A percentile compares a stretch with the other conserved stretches of the same genome.
These are phyloP conservation scores for Hozukius guyotensis DNA, from an alignment of 2,797 vertebrate genomes.

Conservation along the genomic window DNA sequence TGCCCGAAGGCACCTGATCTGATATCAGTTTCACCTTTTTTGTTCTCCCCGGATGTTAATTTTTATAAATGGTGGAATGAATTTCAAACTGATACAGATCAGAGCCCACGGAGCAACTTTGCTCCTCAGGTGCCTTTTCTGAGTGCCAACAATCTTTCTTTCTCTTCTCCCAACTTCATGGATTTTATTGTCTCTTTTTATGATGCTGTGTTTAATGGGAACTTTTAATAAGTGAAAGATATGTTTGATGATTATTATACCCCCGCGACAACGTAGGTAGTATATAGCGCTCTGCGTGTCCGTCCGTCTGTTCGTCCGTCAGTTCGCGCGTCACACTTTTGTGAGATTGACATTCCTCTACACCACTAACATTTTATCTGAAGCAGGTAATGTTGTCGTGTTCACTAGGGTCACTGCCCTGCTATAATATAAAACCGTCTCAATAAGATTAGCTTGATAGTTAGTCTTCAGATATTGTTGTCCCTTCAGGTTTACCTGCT, in stretches of 20 bases:
- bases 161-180: not conserved
- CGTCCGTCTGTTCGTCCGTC: too few species aligned
- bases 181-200: conserved; percentile 2
- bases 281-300: too few species aligned
- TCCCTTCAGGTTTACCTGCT: not conserved
- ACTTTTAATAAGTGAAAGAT: not conserved
- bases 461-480: not conserved
- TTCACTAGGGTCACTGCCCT: too few species aligned
- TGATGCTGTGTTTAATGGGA: not conserved
- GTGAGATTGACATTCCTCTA: too few species aligned
- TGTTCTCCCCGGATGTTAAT: not conserved
- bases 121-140: conserved; percentile 33
- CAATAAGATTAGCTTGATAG: not conserved
- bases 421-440: too few species aligned
- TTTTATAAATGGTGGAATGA: not conserved
- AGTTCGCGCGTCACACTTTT: too few species aligned
- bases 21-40: conserved; percentile 30
- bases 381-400: too few species aligned
- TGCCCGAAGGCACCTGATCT: conserved; percentile 44
- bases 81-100: conserved; percentile 50
- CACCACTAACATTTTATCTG: too few species aligned
- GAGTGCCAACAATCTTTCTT: conserved; percentile 50
- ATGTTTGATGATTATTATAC: not conserved
- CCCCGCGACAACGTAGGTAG: not conserved
- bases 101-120: conserved; percentile 39